Evolutionary conservation across 2,888 invertebrate genomes (phyloP).

Genomic region (Oasisia sp.): DNA sequence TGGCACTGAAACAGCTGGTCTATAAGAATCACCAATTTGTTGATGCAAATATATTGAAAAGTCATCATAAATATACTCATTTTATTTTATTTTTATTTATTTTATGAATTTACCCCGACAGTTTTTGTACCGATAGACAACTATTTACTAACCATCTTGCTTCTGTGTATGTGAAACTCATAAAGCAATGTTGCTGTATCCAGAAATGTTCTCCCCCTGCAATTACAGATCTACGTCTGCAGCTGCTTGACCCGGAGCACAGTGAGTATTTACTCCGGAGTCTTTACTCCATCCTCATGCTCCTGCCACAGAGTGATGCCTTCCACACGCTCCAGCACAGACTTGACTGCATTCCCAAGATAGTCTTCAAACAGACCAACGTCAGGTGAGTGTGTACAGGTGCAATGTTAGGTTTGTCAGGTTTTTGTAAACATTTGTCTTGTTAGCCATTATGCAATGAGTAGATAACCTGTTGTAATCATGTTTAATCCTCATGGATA

Average conservation of each 20-base stretch:
- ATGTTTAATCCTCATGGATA: too few species aligned
- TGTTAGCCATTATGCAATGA: neutral
- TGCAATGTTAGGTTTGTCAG: neutral
- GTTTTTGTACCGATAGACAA: neutral
- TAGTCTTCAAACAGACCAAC: slow-evolving; percentile 68
- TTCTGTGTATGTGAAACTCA: neutral
- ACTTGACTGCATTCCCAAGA: slow-evolving; percentile 80
- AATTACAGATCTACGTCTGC: slow-evolving; percentile 82
- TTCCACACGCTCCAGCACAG: slow-evolving; percentile 86
- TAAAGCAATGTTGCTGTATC: neutral
- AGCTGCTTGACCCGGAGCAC: slow-evolving; percentile 78
- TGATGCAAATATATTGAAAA: neutral
- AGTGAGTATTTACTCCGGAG: slow-evolving; percentile 86
- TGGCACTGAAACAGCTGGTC: neutral
- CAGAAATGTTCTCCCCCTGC: neutral
- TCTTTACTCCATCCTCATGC: slow-evolving; percentile 94
- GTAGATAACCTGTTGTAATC: too few species aligned
- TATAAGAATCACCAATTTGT: neutral
- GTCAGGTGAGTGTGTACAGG: slow-evolving; percentile 58
- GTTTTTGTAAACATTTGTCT: too few species aligned
- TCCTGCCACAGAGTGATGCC: slow-evolving; percentile 96
- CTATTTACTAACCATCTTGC: neutral
- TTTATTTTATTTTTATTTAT: too few species aligned
- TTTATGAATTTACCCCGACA: neutral
- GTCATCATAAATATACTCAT: neutral